Evolutionary conservation across 2,888 invertebrate species (phyloP), one percentile per base, ranked within the genome.

Genomic region (Philhelius pedissequus): DNA sequence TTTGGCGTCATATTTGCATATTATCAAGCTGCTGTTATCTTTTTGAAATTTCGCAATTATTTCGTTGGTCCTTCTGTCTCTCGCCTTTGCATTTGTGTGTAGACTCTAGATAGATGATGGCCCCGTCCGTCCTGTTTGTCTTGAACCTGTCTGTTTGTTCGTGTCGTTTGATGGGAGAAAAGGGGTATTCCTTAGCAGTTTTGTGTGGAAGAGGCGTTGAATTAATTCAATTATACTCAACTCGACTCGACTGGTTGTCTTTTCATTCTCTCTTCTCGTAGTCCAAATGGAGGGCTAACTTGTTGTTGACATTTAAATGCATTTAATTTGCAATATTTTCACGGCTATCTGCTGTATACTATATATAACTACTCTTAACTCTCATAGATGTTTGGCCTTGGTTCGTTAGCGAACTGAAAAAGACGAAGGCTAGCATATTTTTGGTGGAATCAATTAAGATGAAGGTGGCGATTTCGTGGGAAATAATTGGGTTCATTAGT

Each of bases 1-100:
- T 80, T 84, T 84, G 84, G 79, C 79, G 79, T 80, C 76, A 84
- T 84, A 84, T 84, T 84, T 84, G 84, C 84, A 84, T 84, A 84
- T 79, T 79, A 79, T 79, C 84, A 75, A 84, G 79, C 62, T 68
- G 75, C 80, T 76, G 75, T 79, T 79, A 84, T 84, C 84, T 84
- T 71, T 76, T 40, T 38, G 64, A 71, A 64, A 58, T 71, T 84
- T 84, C 48, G 62, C 79, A 80, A 84, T 84, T 84, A 84, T 80
- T 80, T 76, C 58, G 83, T 62, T 83, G 40, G 68, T 69, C 68
- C 32, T 56, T 48, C 20, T 62, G 52, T 54, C 52, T 69, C 18
- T 40, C 2, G 52, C n/a, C 6, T 15, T 38, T 69, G 52, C 60
- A 13, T 56, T 45, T 45, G 18, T 6, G 1, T 1, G 62, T 32